Evolutionary conservation across 2,888 invertebrate species (phyloP).

Genomic region (Noctua pronuba): DNA sequence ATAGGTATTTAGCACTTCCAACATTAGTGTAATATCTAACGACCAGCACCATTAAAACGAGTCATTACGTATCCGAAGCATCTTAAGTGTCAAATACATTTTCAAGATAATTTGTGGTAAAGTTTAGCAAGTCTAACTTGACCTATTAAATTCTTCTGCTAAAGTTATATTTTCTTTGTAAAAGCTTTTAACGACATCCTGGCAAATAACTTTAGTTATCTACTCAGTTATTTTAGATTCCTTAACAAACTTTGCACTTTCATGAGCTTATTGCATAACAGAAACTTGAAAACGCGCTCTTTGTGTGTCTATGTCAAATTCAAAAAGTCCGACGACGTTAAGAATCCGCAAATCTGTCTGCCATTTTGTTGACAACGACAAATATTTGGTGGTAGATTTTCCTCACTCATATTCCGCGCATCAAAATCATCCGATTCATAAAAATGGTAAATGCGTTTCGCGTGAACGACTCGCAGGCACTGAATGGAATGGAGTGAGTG

Average conservation of each 20-base stretch:
- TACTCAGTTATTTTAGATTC: conserved; percentile 62
- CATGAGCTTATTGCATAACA: conserved; percentile 60
- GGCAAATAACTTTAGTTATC: conserved; percentile 62
- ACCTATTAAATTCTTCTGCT: conserved; percentile 65
- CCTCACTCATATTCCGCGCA: conserved; percentile 10
- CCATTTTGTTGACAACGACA: conserved; percentile 33
- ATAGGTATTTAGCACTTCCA: background rate
- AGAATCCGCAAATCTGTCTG: conserved; percentile 42
- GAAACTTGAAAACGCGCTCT: conserved; percentile 52
- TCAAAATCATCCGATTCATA: conserved; percentile 55
- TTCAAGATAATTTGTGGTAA: conserved; percentile 62
- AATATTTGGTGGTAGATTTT: conserved; percentile 34
- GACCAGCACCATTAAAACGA: conserved; percentile 37
- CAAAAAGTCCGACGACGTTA: conserved; percentile 43
- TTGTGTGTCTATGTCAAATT: conserved; percentile 53
- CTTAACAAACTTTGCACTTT: conserved; percentile 64
- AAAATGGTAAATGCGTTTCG: conserved; percentile 58
- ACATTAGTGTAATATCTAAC: conserved; percentile 40
- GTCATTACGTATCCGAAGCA: conserved; percentile 50
- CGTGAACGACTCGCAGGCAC: conserved; percentile 51
- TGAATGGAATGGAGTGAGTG: conserved; percentile 55
- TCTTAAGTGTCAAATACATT: conserved; percentile 61
- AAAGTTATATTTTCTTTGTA: conserved; percentile 66
- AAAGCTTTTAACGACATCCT: conserved; percentile 67
- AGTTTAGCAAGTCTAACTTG: conserved; percentile 56